These are phyloP conservation scores for Ophioninae sp. DNA, from an alignment of 2,888 invertebrate species.

Conservation along the genomic window DNA sequence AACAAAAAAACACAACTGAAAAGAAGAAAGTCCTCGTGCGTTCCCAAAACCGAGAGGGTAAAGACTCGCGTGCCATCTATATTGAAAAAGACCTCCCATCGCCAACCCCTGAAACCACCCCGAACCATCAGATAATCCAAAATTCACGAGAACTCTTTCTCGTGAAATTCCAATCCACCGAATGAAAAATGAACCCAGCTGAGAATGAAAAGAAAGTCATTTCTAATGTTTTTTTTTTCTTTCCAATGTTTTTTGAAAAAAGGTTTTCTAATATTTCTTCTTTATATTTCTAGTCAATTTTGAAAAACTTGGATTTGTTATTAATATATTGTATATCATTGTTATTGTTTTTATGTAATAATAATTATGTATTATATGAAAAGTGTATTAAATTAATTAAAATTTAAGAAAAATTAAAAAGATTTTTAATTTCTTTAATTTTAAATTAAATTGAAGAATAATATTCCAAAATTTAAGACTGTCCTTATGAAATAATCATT, in stretches of 20 bases:
- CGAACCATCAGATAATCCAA: slow-evolving; percentile 25
- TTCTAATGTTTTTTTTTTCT: neutral
- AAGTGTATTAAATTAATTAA: too few species aligned
- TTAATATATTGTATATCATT: too few species aligned
- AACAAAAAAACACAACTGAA: slow-evolving; percentile 1
- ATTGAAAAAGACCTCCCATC: slow-evolving; percentile 18
- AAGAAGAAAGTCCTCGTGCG: slow-evolving; percentile 13
- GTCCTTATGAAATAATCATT: too few species aligned
- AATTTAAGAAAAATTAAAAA: too few species aligned
- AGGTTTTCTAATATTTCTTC: neutral
- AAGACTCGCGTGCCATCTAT: slow-evolving; percentile 23
- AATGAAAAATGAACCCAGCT: slow-evolving; percentile 10
- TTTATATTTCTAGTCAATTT: too few species aligned
- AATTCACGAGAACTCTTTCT: neutral
- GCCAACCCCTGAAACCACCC: slow-evolving; percentile 3
- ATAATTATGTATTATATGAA: too few species aligned
- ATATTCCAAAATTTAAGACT: too few species aligned
- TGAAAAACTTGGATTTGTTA: neutral
- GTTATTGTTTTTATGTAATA: too few species aligned
- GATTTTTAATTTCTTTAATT: too few species aligned
- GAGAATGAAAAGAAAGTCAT: neutral
- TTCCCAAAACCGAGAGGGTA: slow-evolving; percentile 18
- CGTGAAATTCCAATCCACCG: neutral
- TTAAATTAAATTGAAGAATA: too few species aligned
- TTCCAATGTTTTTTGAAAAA: neutral